phyloP scores from a whole-genome alignment of 2,797 vertebrate species.

The Sylvia borin region DNA sequence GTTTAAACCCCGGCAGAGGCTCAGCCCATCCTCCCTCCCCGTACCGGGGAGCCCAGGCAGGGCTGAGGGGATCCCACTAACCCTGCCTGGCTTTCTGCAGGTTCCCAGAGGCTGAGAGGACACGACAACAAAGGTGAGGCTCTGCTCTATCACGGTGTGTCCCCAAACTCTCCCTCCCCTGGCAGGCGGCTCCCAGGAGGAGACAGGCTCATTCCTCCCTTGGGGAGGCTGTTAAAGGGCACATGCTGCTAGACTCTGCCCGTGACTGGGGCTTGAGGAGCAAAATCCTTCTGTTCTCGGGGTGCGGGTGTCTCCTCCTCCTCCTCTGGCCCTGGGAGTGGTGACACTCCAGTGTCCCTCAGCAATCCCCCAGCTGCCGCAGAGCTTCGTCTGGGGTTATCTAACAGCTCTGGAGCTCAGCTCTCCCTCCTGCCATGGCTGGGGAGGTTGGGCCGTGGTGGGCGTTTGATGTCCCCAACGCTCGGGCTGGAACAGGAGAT shows the following conservation, averaged over 20 bases:
- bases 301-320: background rate
- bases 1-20: background rate
- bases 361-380: background rate
- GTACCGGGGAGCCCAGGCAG: background rate
- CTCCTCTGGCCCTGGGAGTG: background rate
- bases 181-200: background rate
- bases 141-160: rapidly evolving
- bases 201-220: background rate
- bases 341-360: background rate
- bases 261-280: background rate
- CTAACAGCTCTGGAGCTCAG: background rate
- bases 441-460: background rate
- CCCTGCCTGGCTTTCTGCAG: background rate
- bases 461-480: background rate
- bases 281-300: background rate
- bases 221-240: rapidly evolving
- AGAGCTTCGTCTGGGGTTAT: background rate
- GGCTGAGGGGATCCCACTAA: background rate
- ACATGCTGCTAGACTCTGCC: background rate
- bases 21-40: background rate
- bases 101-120: background rate
- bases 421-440: background rate
- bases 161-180: rapidly evolving
- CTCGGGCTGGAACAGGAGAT: background rate
- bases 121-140: conserved; percentile 51